These are phyloP conservation scores for Gasterosteus nipponicus DNA, from an alignment of 2,113 vertebrate species.

Conservation along the genomic window DNA sequence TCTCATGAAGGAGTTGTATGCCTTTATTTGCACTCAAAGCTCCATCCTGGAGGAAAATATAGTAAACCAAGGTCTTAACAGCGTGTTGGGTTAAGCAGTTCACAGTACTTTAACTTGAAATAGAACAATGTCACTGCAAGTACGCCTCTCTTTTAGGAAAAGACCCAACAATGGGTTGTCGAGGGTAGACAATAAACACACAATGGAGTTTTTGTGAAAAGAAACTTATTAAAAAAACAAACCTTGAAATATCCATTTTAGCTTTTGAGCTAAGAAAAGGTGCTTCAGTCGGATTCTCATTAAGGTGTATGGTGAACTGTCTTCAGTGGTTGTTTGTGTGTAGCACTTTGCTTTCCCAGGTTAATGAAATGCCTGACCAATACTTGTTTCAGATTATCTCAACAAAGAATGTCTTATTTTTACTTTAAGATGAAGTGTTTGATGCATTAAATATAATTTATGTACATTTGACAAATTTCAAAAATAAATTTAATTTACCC, in stretches of 20 bases:
- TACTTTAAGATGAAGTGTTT: slow-evolving; percentile 66
- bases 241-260: slow-evolving; percentile 71
- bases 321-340: slow-evolving; percentile 81
- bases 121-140: slow-evolving; percentile 57
- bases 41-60: slow-evolving; percentile 66
- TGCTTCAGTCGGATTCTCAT: slow-evolving; percentile 75
- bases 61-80: slow-evolving; percentile 63
- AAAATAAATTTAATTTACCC: slow-evolving; percentile 84
- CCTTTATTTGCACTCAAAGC: slow-evolving; percentile 81
- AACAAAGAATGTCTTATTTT: slow-evolving; percentile 82
- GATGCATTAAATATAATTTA: slow-evolving; percentile 83
- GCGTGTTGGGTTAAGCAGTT: slow-evolving; percentile 66
- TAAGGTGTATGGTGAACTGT: slow-evolving; percentile 80
- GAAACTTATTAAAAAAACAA: slow-evolving; percentile 38
- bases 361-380: slow-evolving; percentile 79
- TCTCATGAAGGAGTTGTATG: slow-evolving; percentile 77
- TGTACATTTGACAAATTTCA: slow-evolving; percentile 85
- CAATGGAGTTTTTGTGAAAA: slow-evolving; percentile 49
- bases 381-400: slow-evolving; percentile 80
- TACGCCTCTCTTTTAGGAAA: slow-evolving; percentile 55
- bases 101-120: slow-evolving; percentile 72
- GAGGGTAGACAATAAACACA: slow-evolving; percentile 51
- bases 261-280: slow-evolving; percentile 77
- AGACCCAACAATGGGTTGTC: slow-evolving; percentile 40
- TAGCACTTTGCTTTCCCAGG: slow-evolving; percentile 83